Base-by-base conservation (phyloP, 2,888 invertebrate genomes). In the Dicyrtomina minuta region DNA sequence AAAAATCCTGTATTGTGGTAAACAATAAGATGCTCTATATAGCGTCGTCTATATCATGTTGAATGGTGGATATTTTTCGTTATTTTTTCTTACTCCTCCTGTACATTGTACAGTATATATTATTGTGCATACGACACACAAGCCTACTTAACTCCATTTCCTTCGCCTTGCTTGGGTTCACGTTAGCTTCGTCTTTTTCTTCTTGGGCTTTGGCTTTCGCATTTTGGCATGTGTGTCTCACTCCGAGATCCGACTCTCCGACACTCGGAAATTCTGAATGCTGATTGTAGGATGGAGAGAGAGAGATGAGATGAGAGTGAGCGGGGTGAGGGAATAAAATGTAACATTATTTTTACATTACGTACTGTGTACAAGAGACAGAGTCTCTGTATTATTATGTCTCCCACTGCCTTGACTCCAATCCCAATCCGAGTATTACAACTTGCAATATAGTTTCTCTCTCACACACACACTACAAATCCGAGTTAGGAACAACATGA, bases 1-100 rank as follows among this genome's bases (percentile, higher is more conserved):
- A 33, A 33, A 3, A 55, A n/a, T 55, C 1, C 26, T 55, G 26
- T 26, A 24, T 55, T 12, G 55, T 22, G 12, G 12, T 55, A 55
- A 55, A 55, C 55, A 55, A 55, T 55, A 22, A 27, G 55, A 27
- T 26, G 24, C 26, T n/a, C n/a, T n/a, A n/a, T n/a, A n/a, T n/a
- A n/a, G n/a, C n/a, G n/a, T n/a, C n/a, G n/a, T n/a, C n/a, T n/a
- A n/a, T n/a, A n/a, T n/a, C n/a, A n/a, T n/a, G n/a, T n/a, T n/a
- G n/a, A n/a, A n/a, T n/a, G n/a, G n/a, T n/a, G n/a, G n/a, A n/a
- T n/a, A n/a, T n/a, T n/a, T n/a, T n/a, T n/a, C n/a, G n/a, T n/a
- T n/a, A n/a, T n/a, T n/a, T n/a, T n/a, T n/a, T n/a, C n/a, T n/a
- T n/a, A 46, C n/a, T 17, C 46, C 33, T 33, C 33, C 33, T 43